Evolutionary conservation across 2,797 vertebrate species (phyloP).

Genomic region (Mormyrus hasselquistii): DNA sequence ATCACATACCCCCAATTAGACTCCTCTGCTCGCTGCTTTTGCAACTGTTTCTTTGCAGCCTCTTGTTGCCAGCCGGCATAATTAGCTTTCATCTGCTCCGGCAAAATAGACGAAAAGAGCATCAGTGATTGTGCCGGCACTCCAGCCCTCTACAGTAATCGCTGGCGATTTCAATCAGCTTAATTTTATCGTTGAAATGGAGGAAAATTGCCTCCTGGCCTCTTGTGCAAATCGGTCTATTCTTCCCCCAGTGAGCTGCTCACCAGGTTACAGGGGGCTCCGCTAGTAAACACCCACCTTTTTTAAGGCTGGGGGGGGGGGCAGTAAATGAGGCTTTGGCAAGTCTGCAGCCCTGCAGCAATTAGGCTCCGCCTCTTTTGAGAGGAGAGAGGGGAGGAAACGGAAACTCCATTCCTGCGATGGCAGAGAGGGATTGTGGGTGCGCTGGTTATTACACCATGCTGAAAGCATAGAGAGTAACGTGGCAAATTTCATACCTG

Average conservation of each 20-base stretch:
- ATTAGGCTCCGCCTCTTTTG: neutral
- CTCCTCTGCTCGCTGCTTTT: constrained; percentile 81
- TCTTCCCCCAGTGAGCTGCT: constrained; percentile 16
- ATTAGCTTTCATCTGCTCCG: constrained; percentile 96
- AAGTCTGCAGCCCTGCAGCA: neutral
- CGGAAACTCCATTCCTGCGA: neutral
- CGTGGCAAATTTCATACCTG: neutral
- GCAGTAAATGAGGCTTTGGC: neutral
- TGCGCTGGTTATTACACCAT: neutral
- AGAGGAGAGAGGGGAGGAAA: neutral
- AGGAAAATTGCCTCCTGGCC: constrained; percentile 79
- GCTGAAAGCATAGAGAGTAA: neutral
- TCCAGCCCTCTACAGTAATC: constrained; percentile 82
- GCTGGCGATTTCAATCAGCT: constrained; percentile 95
- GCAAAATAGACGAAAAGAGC: constrained; percentile 80
- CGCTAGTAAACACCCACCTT: constrained; percentile 11
- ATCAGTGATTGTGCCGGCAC: constrained; percentile 88
- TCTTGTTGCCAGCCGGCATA: constrained; percentile 87
- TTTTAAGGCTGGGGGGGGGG: neutral
- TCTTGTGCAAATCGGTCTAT: constrained; percentile 24
- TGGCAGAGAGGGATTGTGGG: neutral
- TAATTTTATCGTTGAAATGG: constrained; percentile 94
- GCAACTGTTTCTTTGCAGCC: constrained; percentile 77
- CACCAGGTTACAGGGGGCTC: neutral
- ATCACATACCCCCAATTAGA: constrained; percentile 99